Base-by-base conservation (phyloP, 2,797 vertebrate species). In the Miichthys miiuy region DNA sequence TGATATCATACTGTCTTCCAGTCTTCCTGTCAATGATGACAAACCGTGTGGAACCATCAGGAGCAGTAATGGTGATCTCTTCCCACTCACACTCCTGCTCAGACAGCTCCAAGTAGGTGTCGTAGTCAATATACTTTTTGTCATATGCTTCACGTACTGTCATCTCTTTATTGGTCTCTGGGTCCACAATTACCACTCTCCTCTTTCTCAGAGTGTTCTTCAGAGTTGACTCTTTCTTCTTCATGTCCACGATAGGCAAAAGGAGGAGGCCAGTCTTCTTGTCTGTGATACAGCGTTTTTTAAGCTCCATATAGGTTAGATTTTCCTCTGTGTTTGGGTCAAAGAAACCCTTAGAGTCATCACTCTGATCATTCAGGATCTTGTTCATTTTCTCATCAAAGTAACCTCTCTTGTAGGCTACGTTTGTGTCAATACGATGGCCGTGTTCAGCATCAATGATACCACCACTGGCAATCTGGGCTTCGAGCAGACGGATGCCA, bases 1-100 rank as follows among this genome's bases (percentile, higher is more conserved):
- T 94, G 48, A 99, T 95, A 86, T 99, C 96, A 13, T 96, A 99
- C 84, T 97, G 94, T 91, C 89, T 96, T 47, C 96, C 97, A 1
- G 96, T 96, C 91, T 96, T 96, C 69, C 89, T 93, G 82, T 99
- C 98, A 0, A 94, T 95, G 60, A 99, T 95, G 41, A 97, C 84
- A 30, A 97, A 92, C 27, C 90, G 94, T 2, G 89, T 94, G 58
- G 96, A 96, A 18, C 98, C 98, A 81, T 99, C 98, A 2, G 96
- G 94, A 12, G 94, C 95, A 1, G 97, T 97, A 78, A 96, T 96
- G 3, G 96, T 97, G 56, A 97, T 96, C 91, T 99, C 98, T 88
- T 99, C 97, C 98, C 98, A 99, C 84, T 99, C 98, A n/a, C 97
- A 97, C 79, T 99, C 98, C 78, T 99, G 98, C 55, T 95, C 92